Evolutionary conservation across 2,888 invertebrate genomes (phyloP).

Genomic region (Trichopoda pennipes): DNA sequence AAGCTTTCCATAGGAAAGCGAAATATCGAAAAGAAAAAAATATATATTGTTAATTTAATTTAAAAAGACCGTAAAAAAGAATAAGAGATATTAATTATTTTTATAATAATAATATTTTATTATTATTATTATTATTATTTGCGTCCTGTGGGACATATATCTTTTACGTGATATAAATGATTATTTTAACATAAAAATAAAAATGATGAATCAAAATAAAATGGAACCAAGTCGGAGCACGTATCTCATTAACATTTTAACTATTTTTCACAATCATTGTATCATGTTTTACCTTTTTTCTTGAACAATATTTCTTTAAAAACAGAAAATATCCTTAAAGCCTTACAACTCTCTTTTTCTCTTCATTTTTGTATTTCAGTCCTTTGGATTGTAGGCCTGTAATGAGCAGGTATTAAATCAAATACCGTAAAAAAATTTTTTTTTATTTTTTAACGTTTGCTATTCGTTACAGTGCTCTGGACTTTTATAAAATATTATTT

Average conservation of each 20-base stretch:
- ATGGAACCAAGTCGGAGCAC: conserved; percentile 57
- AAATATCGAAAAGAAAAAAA: too few relatives aligned
- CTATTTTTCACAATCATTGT: conserved; percentile 43
- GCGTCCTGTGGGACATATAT: too few relatives aligned
- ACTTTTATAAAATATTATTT: too few relatives aligned
- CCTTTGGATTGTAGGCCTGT: background rate
- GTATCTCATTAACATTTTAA: conserved; percentile 66
- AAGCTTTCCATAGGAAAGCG: too few relatives aligned
- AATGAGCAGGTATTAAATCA: conserved; percentile 53
- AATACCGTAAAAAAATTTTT: conserved; percentile 65
- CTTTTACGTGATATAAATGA: too few relatives aligned
- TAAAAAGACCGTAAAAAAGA: too few relatives aligned
- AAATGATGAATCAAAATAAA: conserved; percentile 6
- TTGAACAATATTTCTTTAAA: conserved; percentile 5
- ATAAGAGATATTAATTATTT: too few relatives aligned
- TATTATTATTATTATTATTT: too few relatives aligned
- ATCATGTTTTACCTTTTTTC: conserved; percentile 30
- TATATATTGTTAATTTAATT: too few relatives aligned
- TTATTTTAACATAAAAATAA: background rate
- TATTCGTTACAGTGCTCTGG: background rate
- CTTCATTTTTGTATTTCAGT: background rate
- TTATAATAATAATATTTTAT: too few relatives aligned
- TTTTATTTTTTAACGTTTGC: conserved; percentile 6
- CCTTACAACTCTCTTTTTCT: conserved; percentile 14
- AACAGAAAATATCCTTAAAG: conserved; percentile 10